phyloP scores from a whole-genome alignment of 2,113 vertebrate species.

The Conger conger region DNA sequence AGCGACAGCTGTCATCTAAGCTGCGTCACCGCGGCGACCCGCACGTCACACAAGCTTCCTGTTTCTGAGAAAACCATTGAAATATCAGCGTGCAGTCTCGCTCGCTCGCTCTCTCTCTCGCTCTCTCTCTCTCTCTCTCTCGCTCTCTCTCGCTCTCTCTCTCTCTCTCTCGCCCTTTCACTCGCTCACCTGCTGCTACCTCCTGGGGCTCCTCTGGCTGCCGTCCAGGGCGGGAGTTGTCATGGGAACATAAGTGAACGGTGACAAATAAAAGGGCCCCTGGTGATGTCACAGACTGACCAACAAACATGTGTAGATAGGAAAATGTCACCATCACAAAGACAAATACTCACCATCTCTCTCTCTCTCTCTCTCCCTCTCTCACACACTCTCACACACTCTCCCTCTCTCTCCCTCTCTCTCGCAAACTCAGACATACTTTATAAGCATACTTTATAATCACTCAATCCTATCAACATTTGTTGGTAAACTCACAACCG shows the following conservation, averaged over 20 bases:
- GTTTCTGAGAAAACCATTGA: constrained; percentile 51
- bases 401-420: constrained; percentile 27
- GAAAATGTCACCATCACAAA: not conserved
- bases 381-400: not conserved
- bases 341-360: not conserved
- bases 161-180: constrained; percentile 5
- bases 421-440: not conserved
- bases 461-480: constrained; percentile 16
- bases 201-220: constrained; percentile 34
- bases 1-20: constrained; percentile 44
- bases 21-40: constrained; percentile 52
- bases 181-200: constrained; percentile 52
- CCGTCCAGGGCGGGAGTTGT: constrained; percentile 40
- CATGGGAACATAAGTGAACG: constrained; percentile 69
- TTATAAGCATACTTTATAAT: not conserved
- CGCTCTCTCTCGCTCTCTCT: constrained; percentile 27
- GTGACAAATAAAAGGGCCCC: constrained; percentile 47
- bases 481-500: not conserved
- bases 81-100: not conserved
- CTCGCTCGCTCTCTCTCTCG: constrained; percentile 29
- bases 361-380: constrained; percentile 31
- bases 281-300: not conserved
- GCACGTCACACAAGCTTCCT: constrained; percentile 62
- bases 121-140: constrained; percentile 34
- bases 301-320: not conserved